Conservation (phyloP, 1,140 invertebrate genomes). For the Sycophila sp. region DNA sequence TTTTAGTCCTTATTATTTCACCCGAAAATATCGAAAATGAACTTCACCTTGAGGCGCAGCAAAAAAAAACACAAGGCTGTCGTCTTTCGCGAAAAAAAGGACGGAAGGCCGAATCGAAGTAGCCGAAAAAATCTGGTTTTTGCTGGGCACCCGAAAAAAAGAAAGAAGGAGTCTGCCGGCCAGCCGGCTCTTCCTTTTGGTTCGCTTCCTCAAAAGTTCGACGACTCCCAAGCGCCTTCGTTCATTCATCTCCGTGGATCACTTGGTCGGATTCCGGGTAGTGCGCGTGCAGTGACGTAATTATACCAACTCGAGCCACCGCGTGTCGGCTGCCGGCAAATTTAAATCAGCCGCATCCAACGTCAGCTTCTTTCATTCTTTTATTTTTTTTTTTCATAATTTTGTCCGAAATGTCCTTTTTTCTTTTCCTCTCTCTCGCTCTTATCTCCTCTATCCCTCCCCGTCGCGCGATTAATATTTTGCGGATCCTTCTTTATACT, state of each 20-base stretch:
- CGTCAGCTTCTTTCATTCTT: too few relatives aligned
- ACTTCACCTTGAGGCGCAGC: background rate
- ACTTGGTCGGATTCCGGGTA: conserved; percentile 1
- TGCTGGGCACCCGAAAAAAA: conserved; percentile 5
- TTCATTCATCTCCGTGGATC: conserved; percentile 19
- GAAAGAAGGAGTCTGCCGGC: too few relatives aligned
- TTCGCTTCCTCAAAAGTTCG: conserved; percentile 34
- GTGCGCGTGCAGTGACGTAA: conserved; percentile 10
- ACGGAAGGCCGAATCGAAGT: background rate
- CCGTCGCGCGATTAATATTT: too few relatives aligned
- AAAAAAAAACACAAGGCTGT: background rate
- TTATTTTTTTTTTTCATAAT: too few relatives aligned
- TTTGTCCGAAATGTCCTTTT: too few relatives aligned
- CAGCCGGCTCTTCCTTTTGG: too few relatives aligned
- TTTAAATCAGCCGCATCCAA: background rate
- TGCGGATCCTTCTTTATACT: too few relatives aligned
- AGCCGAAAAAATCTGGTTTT: background rate
- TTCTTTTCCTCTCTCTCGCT: too few relatives aligned
- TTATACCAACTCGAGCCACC: conserved; percentile 4
- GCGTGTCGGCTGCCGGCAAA: background rate
- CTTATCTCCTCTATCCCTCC: too few relatives aligned
- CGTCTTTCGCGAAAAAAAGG: background rate
- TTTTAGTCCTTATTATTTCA: too few relatives aligned
- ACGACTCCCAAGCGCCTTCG: conserved; percentile 16
- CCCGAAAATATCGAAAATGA: background rate